A percentile compares a stretch with the other conserved stretches of the same genome.
Evolutionary conservation across 2,797 vertebrate species (phyloP).

Genomic region (Mionectes olivaceus): DNA sequence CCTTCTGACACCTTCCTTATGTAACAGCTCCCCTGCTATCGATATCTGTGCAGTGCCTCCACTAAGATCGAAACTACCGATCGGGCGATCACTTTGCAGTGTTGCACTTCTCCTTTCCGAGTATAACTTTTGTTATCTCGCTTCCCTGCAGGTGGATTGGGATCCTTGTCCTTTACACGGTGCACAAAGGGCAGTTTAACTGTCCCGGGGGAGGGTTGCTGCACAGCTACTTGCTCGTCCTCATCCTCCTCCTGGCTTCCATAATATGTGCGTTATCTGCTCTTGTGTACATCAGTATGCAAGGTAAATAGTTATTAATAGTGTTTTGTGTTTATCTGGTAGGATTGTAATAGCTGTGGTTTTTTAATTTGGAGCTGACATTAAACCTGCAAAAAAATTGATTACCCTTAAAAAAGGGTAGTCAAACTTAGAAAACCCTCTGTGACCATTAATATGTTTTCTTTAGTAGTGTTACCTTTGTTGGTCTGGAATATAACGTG

Average conservation of each 20-base stretch:
- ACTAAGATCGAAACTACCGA: fast-evolving
- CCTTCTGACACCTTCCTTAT: fast-evolving
- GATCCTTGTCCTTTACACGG: constrained; percentile 84
- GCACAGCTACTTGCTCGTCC: constrained; percentile 88
- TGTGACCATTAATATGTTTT: background rate
- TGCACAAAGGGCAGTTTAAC: constrained; percentile 84
- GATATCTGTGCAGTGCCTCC: background rate
- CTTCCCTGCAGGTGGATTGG: constrained; percentile 87
- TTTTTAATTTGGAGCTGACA: background rate
- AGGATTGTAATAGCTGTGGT: background rate
- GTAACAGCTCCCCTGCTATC: background rate
- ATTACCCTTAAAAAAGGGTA: too few species aligned
- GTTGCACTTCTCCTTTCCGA: fast-evolving
- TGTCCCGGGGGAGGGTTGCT: constrained; percentile 85
- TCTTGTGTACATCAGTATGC: constrained; percentile 91
- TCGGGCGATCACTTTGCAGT: fast-evolving
- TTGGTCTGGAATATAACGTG: background rate
- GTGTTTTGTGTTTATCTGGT: background rate
- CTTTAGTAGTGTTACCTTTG: background rate
- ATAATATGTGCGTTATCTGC: constrained; percentile 86
- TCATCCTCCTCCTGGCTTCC: constrained; percentile 85
- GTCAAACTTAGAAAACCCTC: background rate
- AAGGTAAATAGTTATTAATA: constrained; percentile 80
- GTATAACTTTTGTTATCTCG: fast-evolving
- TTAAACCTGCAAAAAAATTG: background rate